A percentile compares a stretch with the other conserved stretches of the same genome.
These are phyloP conservation scores for Macaria notata DNA, from an alignment of 2,888 invertebrate species.

Conservation along the genomic window DNA sequence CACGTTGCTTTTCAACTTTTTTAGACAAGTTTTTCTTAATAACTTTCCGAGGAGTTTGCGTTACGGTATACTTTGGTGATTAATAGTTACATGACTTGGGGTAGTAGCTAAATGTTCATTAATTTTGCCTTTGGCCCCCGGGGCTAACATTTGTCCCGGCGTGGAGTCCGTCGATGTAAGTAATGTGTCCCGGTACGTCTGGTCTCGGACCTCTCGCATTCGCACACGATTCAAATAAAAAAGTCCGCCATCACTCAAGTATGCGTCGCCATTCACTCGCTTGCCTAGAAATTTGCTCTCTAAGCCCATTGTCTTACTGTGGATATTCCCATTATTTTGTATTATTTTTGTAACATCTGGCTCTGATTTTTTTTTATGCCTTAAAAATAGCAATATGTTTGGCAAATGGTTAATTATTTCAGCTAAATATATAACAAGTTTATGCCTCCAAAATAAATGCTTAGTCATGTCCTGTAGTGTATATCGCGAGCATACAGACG, in stretches of 20 bases:
- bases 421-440: no score
- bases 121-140: conserved; percentile 30
- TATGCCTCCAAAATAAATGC: conserved; percentile 21
- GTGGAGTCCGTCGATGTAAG: conserved; percentile 43
- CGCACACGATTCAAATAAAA: conserved; percentile 82
- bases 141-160: conserved; percentile 37
- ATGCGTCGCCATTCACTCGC: conserved; percentile 79
- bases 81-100: conserved; percentile 20
- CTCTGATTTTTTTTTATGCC: neutral
- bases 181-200: conserved; percentile 51
- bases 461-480: conserved; percentile 53
- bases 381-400: no score
- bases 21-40: conserved; percentile 23
- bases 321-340: conserved; percentile 45
- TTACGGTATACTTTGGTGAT: conserved; percentile 22
- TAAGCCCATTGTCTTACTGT: conserved; percentile 48
- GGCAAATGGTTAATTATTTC: no score
- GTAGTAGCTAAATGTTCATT: conserved; percentile 27
- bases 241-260: conserved; percentile 81
- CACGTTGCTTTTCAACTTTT: conserved; percentile 20
- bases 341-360: neutral
- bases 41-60: conserved; percentile 15
- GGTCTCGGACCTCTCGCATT: conserved; percentile 67
- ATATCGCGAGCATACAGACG: conserved; percentile 45
- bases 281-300: conserved; percentile 72